Evolutionary conservation across 2,113 vertebrate species (phyloP).

Genomic region (Orycteropus afer): DNA sequence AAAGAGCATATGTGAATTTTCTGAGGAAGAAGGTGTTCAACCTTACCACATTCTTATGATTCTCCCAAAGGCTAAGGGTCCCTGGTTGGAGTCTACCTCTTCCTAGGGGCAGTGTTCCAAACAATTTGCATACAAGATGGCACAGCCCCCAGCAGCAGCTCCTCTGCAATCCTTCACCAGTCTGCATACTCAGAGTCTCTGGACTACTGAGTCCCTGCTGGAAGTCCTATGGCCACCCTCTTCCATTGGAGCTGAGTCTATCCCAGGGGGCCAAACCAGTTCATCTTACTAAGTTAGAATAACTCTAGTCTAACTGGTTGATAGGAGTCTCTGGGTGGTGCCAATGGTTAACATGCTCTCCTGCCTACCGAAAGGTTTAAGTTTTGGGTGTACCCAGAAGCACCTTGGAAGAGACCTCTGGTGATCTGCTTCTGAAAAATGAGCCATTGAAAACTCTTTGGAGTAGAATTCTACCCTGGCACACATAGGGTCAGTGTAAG

Average conservation of each 20-base stretch:
- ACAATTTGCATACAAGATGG: not conserved
- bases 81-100: not conserved
- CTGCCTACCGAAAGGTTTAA: too few relatives aligned
- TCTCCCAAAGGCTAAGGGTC: not conserved
- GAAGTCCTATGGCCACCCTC: too few relatives aligned
- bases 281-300: not conserved
- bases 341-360: not conserved
- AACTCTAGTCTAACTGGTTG: not conserved
- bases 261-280: not conserved
- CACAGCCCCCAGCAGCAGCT: not conserved
- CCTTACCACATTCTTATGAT: not conserved
- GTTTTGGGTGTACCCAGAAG: not conserved
- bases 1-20: not conserved
- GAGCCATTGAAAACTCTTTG: not conserved
- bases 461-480: not conserved
- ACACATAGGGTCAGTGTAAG: not conserved
- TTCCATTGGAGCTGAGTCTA: not conserved
- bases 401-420: not conserved
- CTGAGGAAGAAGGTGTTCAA: not conserved
- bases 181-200: accelerated
- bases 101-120: not conserved
- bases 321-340: not conserved
- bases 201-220: not conserved
- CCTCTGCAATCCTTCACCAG: accelerated
- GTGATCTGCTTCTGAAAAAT: not conserved